A percentile compares a stretch with the other conserved stretches of the same genome.
phyloP scores from a whole-genome alignment of 2,113 vertebrate species.

The Hypomesus transpacificus region DNA sequence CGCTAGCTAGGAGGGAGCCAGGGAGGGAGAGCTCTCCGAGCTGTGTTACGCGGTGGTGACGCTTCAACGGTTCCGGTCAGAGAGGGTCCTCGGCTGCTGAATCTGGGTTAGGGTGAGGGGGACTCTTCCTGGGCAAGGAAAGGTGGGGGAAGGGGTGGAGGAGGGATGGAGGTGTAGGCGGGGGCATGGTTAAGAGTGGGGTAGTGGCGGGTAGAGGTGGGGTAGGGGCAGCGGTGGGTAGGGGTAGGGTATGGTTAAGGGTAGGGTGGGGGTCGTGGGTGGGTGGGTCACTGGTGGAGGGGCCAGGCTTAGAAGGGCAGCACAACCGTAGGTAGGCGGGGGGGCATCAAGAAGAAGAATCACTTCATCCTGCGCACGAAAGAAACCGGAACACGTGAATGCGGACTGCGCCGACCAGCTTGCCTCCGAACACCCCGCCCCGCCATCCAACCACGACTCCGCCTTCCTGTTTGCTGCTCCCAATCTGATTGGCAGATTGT shows the following conservation, averaged over 20 bases:
- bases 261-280: not conserved
- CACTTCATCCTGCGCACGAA: too few relatives aligned
- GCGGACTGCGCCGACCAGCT: too few relatives aligned
- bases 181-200: not conserved
- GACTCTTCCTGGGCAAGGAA: not conserved
- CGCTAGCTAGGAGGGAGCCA: slow-evolving; percentile 33
- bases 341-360: too few relatives aligned
- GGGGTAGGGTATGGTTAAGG: not conserved
- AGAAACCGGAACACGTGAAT: too few relatives aligned
- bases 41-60: slow-evolving; percentile 48
- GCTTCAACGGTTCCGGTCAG: not conserved
- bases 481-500: not conserved
- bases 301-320: too few relatives aligned
- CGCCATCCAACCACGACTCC: too few relatives aligned
- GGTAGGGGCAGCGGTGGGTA: not conserved
- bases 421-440: too few relatives aligned
- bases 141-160: not conserved
- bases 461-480: too few relatives aligned
- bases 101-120: too few relatives aligned
- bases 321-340: too few relatives aligned
- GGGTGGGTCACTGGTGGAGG: not conserved
- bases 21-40: slow-evolving; percentile 47
- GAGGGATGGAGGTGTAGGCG: not conserved
- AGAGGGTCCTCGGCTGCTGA: too few relatives aligned
- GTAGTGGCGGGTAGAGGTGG: not conserved